A percentile compares a stretch with the other conserved stretches of the same genome.
Conservation (phyloP, 1,140 invertebrate genomes). For the Drosophila lacertosa region DNA sequence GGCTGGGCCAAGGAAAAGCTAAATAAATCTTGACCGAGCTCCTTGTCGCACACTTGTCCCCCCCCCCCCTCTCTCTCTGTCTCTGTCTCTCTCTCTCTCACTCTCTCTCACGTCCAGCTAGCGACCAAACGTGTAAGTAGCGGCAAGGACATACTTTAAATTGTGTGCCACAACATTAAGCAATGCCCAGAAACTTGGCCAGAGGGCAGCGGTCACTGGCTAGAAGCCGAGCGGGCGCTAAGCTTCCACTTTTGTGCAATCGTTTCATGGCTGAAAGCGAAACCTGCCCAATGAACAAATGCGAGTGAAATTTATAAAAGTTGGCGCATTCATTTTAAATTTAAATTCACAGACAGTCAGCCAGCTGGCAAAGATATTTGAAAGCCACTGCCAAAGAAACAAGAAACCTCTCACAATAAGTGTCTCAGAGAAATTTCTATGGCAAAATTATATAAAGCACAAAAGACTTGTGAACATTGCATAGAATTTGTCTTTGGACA, state of each 20-base stretch:
- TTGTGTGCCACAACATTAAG: slow-evolving; percentile 72
- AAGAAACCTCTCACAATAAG: slow-evolving; percentile 16
- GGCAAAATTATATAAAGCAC: background rate
- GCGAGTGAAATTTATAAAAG: slow-evolving; percentile 10
- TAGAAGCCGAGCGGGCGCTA: background rate
- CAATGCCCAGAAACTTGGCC: slow-evolving; percentile 45
- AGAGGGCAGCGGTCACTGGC: background rate
- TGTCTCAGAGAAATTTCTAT: slow-evolving; percentile 15
- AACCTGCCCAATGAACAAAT: slow-evolving; percentile 1
- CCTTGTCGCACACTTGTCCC: slow-evolving; percentile 17
- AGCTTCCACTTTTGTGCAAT: slow-evolving; percentile 11
- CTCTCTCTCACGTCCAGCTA: no score
- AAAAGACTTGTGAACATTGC: slow-evolving; percentile 31
- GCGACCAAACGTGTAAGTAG: slow-evolving; percentile 16
- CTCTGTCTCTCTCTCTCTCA: no score
- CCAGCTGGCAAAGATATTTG: slow-evolving; percentile 27
- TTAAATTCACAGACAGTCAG: slow-evolving; percentile 20
- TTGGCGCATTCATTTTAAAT: slow-evolving; percentile 10
- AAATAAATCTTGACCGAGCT: slow-evolving; percentile 46
- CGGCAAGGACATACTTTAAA: slow-evolving; percentile 61
- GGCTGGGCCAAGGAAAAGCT: slow-evolving; percentile 16
- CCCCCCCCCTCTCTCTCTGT: no score
- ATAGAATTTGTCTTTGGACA: slow-evolving; percentile 18
- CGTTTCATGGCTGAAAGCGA: slow-evolving; percentile 1
- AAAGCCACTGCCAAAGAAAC: slow-evolving; percentile 8